Percentiles rank a stretch among this genome's conserved stretches.
phyloP scores from a whole-genome alignment of 2,113 vertebrate genomes.

The Taurulus bubalis region DNA sequence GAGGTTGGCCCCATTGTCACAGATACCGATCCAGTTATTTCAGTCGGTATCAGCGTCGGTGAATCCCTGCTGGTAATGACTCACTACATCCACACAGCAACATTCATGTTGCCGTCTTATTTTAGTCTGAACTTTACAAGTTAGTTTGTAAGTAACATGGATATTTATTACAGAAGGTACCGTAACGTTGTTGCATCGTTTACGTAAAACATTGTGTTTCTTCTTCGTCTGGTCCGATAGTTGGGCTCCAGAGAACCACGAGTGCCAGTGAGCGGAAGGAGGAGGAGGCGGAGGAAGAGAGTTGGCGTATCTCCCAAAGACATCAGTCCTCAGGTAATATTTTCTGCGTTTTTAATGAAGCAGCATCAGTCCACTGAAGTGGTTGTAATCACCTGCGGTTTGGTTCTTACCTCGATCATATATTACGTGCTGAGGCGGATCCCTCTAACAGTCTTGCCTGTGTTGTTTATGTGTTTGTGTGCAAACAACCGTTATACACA shows the following conservation, averaged over 20 bases:
- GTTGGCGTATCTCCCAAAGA: conserved; percentile 48
- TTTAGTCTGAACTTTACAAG: neutral
- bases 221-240: conserved; percentile 46
- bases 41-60: neutral
- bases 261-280: conserved; percentile 63
- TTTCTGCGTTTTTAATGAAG: neutral
- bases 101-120: neutral
- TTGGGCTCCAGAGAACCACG: conserved; percentile 58
- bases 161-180: neutral
- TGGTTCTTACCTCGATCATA: neutral
- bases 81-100: neutral
- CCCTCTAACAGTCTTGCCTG: neutral
- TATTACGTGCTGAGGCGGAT: neutral
- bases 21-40: neutral
- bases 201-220: conserved; percentile 2
- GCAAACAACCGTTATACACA: neutral
- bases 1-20: neutral
- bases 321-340: conserved; percentile 76
- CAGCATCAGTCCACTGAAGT: neutral
- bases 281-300: conserved; percentile 78
- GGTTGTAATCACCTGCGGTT: neutral
- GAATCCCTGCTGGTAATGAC: neutral
- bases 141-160: neutral
- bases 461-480: neutral
- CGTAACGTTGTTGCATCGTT: neutral